Evolutionary conservation across 30 jellyfish, hydroid and myxozoan genomes (phyloP), one percentile per base, ranked within the genome.

Genomic region (Aurelia aurita): DNA sequence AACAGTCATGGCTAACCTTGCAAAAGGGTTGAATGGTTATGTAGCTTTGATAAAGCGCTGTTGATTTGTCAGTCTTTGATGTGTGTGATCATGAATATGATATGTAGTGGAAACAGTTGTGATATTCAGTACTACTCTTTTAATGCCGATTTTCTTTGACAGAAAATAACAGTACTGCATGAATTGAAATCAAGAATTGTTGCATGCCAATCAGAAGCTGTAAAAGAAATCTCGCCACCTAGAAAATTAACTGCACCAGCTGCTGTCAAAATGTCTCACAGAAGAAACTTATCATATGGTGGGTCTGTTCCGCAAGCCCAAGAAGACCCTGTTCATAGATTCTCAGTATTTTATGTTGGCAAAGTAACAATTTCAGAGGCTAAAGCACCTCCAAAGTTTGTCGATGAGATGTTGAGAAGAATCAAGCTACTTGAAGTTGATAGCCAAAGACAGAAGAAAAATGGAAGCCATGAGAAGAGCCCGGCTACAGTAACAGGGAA

Each of bases 331-430:
- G 97, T 93, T 25, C 93, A 72, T 49, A 77, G 93, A 46, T 95
- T 79, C 81, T 93, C 98, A 18, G 97, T 93, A 21, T 93, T 81
- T 69, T 93, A 93, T 84, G 92, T 93, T 82, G 98, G 98, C 28
- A 93, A 88, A 77, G 98, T 93, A 60, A 81, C 97, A 11, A 81
- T 93, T 19, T 82, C 94, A 22, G 97, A 93, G 70, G 97, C 97
- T 14, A 87, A 87, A 54, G 96, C 98, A 27, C 98, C 98, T 14
- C 96, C 97, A 19, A 71, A 93, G 51, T 84, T 87, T 77, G 80
- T 93, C 26, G 98, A 93, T 82, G 95, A 87, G 18, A 91, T 93
- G 76, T 22, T 93, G 53, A 80, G 86, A 82, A 82, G 72, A 21
- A 84, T 93, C 63, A 83, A 83, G 87, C 59, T 65, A 20, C 44